A percentile compares a stretch with the other conserved stretches of the same genome.
Evolutionary conservation across 2,113 vertebrate genomes (phyloP).

Genomic region (Aleadryas rufinucha): DNA sequence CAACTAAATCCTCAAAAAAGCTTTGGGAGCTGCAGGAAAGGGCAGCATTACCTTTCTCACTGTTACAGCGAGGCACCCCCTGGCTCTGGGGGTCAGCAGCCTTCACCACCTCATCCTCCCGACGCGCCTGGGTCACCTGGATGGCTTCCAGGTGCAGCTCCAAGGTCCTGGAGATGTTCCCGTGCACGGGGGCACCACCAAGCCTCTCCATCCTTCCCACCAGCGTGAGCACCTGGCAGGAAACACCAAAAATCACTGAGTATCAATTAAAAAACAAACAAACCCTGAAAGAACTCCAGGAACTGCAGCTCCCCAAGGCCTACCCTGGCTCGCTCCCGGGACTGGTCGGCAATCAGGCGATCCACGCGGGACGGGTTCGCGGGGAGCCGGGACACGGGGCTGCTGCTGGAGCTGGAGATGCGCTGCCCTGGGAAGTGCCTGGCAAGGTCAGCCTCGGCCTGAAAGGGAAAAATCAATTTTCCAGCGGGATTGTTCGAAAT

Average conservation of each 20-base stretch:
- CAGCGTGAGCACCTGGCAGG: slow-evolving; percentile 39
- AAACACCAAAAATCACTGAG: fast-evolving
- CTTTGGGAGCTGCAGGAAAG: fast-evolving
- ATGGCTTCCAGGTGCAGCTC: slow-evolving; percentile 57
- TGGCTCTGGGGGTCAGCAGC: slow-evolving; percentile 24
- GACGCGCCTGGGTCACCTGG: slow-evolving; percentile 3
- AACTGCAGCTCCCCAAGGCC: fast-evolving
- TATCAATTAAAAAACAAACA: fast-evolving
- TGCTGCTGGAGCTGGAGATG: neutral
- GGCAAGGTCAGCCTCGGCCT: slow-evolving; percentile 71
- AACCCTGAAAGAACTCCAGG: fast-evolving
- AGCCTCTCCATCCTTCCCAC: slow-evolving; percentile 65
- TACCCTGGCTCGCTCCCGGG: slow-evolving; percentile 56
- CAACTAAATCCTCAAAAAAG: fast-evolving
- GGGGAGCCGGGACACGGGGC: neutral
- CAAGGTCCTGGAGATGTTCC: slow-evolving; percentile 31
- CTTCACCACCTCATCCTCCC: slow-evolving; percentile 58
- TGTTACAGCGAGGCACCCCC: neutral
- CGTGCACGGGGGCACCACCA: neutral
- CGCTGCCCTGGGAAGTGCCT: slow-evolving; percentile 56
- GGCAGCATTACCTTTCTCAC: slow-evolving; percentile 43
- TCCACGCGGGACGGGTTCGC: slow-evolving; percentile 61
- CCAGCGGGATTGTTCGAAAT: fast-evolving
- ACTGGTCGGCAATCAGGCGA: slow-evolving; percentile 61
- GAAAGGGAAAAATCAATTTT: neutral